phyloP scores from a whole-genome alignment of 2,888 invertebrate genomes.

The Cephus nigrinus region DNA sequence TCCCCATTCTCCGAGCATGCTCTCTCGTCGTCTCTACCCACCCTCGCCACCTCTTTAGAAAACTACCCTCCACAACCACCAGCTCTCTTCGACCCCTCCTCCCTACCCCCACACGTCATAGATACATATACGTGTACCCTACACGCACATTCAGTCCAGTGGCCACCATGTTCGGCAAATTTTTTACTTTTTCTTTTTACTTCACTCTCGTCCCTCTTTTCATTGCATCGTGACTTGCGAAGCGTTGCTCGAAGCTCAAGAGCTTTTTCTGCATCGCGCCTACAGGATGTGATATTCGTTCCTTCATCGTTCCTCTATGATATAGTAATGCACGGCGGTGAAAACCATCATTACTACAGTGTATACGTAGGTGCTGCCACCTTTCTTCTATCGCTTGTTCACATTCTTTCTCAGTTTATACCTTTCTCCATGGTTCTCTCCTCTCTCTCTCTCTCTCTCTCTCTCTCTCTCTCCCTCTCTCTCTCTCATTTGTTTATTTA shows the following conservation, averaged over 20 bases:
- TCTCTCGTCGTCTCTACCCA: slow-evolving; percentile 24
- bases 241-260: slow-evolving; percentile 27
- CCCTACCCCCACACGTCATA: too few species aligned
- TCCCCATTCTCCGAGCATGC: slow-evolving; percentile 22
- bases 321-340: not conserved
- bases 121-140: too few species aligned
- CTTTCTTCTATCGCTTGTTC: too few species aligned
- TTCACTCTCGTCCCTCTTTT: not conserved
- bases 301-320: slow-evolving; percentile 42
- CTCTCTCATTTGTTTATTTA: not conserved
- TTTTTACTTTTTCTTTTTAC: slow-evolving; percentile 19
- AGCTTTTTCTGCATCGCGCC: slow-evolving; percentile 56
- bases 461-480: not conserved
- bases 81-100: too few species aligned
- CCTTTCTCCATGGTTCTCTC: too few species aligned
- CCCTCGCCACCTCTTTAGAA: slow-evolving; percentile 2
- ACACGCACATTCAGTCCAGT: not conserved
- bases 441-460: not conserved
- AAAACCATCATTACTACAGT: not conserved
- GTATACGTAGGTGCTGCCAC: too few species aligned
- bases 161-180: slow-evolving; percentile 13
- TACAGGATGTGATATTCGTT: slow-evolving; percentile 49
- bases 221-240: not conserved
- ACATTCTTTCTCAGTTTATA: too few species aligned
- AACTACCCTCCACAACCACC: too few species aligned